Evolutionary conservation across 2,888 invertebrate species (phyloP), one percentile per base, ranked within the genome.

Genomic region (Schrankia costaestrigalis): DNA sequence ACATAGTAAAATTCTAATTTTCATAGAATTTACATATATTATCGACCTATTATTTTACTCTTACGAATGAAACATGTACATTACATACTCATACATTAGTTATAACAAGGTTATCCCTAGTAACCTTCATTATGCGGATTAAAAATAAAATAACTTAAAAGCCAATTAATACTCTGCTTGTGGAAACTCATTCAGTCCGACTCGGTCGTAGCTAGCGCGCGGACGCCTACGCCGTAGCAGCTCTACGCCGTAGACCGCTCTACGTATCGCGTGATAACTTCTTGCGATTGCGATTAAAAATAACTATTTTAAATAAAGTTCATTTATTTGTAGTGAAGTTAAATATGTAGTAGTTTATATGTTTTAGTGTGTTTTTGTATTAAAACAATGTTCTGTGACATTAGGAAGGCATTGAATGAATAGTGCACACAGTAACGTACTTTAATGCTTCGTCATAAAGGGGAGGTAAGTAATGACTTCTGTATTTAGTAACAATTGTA

Each of bases 141-240:
- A 62, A 71, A 72, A 51, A 51, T 49, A 69, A 64, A 70, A 62
- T 63, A 61, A 63, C 55, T 63, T 52, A 63, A 63, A 67, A 51
- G 54, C 56, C 58, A 60, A 62, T 58, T 55, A 67, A 62, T 63
- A 56, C 62, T 53, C 45, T 26, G 55, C 49, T 54, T 35, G 53
- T 58, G 48, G 52, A 46, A 56, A 52, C 43, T 43, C 46, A 63
- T 58, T 72, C 78, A 84, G 83, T 83, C 40, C 46, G 58, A 57
- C 75, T 76, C 74, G 76, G 55, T 60, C 66, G 74, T 71, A 76
- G 70, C 69, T 61, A 59, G 63, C 56, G 78, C 35, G 49, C 71
- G 69, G 78, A 64, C 76, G 76, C 60, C 80, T 81, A 80, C 80
- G 78, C 51, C 70, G 78, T 73, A 77, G 74, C 51, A 11, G 41